These are phyloP conservation scores for Odontamblyopus lacepedii DNA, from an alignment of 2,797 vertebrate species.

Conservation along the genomic window DNA sequence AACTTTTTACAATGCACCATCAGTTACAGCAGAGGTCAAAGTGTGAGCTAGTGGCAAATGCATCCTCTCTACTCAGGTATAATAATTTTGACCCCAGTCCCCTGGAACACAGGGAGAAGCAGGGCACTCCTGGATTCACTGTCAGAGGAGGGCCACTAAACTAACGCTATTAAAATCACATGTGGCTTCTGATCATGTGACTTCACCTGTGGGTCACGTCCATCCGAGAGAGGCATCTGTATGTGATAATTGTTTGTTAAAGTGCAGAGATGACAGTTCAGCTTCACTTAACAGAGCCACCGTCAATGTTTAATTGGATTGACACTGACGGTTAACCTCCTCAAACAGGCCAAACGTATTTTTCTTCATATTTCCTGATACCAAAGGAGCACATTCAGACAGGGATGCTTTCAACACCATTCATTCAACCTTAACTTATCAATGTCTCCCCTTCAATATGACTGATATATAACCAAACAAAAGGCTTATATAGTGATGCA, in stretches of 20 bases:
- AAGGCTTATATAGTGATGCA: not conserved
- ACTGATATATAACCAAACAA: not conserved
- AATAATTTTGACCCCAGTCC: conserved; percentile 25
- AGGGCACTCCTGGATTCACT: conserved; percentile 15
- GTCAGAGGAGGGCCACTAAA: conserved; percentile 26
- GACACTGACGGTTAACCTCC: conserved; percentile 12
- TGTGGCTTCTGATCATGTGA: conserved; percentile 20
- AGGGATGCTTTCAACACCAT: not conserved
- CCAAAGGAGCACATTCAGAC: not conserved
- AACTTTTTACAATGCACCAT: conserved; percentile 16
- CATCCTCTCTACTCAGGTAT: conserved; percentile 17
- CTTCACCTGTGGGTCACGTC: conserved; percentile 24
- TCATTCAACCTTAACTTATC: not conserved
- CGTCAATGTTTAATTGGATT: conserved; percentile 20
- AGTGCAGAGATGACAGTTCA: conserved; percentile 17
- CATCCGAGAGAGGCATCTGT: conserved; percentile 19
- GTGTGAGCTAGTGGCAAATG: conserved; percentile 22
- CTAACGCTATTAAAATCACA: conserved; percentile 31
- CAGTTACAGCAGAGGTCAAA: conserved; percentile 17
- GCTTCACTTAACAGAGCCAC: conserved; percentile 2
- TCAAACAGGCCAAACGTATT: conserved; percentile 17
- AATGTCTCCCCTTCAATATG: not conserved
- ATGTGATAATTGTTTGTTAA: conserved; percentile 33
- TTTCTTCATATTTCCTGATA: conserved; percentile 1
- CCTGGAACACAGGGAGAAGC: conserved; percentile 24